Percentiles rank a stretch among this genome's conserved stretches.
Conservation (phyloP, 2,888 invertebrate genomes). For the Eupithecia tripunctaria region DNA sequence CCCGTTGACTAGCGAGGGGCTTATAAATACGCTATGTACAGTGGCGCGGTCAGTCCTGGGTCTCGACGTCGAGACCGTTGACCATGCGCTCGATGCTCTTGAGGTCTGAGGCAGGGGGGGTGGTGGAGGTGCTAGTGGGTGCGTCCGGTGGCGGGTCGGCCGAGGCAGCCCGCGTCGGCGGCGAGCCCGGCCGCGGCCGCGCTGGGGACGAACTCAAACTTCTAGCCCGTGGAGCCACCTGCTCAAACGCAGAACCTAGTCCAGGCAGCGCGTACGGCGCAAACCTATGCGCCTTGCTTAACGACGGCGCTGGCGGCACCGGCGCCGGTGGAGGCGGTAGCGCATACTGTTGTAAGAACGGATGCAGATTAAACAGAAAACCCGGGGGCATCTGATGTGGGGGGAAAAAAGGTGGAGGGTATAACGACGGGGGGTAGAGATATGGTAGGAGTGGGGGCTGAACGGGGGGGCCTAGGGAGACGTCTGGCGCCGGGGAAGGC, state of each 20-base stretch:
- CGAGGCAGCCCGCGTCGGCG: constrained; percentile 81
- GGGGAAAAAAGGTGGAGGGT: constrained; percentile 90
- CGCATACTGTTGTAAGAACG: constrained; percentile 95
- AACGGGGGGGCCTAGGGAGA: constrained; percentile 96
- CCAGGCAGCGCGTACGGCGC: constrained; percentile 95
- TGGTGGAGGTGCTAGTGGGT: constrained; percentile 80
- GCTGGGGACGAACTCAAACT: constrained; percentile 87
- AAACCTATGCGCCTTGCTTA: constrained; percentile 90
- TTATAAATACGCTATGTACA: constrained; percentile 82
- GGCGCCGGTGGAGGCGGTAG: constrained; percentile 87
- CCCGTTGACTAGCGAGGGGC: constrained; percentile 55
- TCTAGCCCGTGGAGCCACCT: constrained; percentile 91
- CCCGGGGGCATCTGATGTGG: constrained; percentile 92
- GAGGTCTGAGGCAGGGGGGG: constrained; percentile 90
- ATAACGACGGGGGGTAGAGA: constrained; percentile 95
- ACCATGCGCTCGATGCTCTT: constrained; percentile 99
- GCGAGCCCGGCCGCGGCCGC: constrained; percentile 68
- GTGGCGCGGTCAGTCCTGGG: constrained; percentile 79
- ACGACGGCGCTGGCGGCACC: constrained; percentile 86
- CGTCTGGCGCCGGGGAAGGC: constrained; percentile 94
- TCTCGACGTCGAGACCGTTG: constrained; percentile 95
- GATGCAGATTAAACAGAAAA: constrained; percentile 94
- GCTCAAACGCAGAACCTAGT: constrained; percentile 93
- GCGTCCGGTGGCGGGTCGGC: constrained; percentile 82
- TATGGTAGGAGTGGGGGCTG: constrained; percentile 97